phyloP scores from a whole-genome alignment of 1,140 invertebrate genomes.

The Psix sp. region DNA sequence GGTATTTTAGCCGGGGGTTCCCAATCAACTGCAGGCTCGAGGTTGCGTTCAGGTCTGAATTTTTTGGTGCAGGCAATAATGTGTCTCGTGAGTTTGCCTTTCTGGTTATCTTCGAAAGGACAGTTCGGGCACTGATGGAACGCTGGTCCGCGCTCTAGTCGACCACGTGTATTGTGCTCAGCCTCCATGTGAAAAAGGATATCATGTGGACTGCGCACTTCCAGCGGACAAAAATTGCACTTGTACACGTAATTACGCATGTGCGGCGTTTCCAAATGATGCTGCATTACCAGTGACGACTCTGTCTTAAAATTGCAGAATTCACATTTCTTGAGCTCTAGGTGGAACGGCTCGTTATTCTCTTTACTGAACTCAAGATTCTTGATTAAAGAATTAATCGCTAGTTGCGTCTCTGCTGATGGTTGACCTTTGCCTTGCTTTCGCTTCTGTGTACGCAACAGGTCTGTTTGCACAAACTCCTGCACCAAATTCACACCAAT shows the following conservation, averaged over 20 bases:
- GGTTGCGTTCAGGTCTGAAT: slow-evolving; percentile 90
- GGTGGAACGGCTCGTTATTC: slow-evolving; percentile 90
- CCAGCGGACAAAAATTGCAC: slow-evolving; percentile 91
- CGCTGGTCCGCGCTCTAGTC: slow-evolving; percentile 88
- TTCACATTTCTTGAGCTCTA: slow-evolving; percentile 89
- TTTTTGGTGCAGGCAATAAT: slow-evolving; percentile 92
- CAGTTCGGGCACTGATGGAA: slow-evolving; percentile 96
- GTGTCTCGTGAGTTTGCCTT: slow-evolving; percentile 93
- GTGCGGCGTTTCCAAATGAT: slow-evolving; percentile 95
- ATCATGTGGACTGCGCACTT: slow-evolving; percentile 89
- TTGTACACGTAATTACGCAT: slow-evolving; percentile 90
- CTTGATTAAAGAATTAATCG: slow-evolving; percentile 87
- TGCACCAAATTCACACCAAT: slow-evolving; percentile 94
- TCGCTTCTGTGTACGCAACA: slow-evolving; percentile 90
- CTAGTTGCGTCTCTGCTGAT: slow-evolving; percentile 83
- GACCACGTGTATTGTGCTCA: slow-evolving; percentile 88
- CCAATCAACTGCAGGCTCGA: slow-evolving; percentile 91
- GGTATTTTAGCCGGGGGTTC: slow-evolving; percentile 95
- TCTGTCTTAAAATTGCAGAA: slow-evolving; percentile 96
- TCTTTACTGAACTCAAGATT: slow-evolving; percentile 92
- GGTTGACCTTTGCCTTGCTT: slow-evolving; percentile 83
- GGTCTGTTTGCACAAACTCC: slow-evolving; percentile 94
- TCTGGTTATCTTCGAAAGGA: slow-evolving; percentile 95
- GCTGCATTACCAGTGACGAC: slow-evolving; percentile 89
- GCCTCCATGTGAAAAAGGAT: slow-evolving; percentile 95